These are phyloP conservation scores for Genyomyrus donnyi DNA, from an alignment of 2,113 vertebrate genomes.

Conservation along the genomic window DNA sequence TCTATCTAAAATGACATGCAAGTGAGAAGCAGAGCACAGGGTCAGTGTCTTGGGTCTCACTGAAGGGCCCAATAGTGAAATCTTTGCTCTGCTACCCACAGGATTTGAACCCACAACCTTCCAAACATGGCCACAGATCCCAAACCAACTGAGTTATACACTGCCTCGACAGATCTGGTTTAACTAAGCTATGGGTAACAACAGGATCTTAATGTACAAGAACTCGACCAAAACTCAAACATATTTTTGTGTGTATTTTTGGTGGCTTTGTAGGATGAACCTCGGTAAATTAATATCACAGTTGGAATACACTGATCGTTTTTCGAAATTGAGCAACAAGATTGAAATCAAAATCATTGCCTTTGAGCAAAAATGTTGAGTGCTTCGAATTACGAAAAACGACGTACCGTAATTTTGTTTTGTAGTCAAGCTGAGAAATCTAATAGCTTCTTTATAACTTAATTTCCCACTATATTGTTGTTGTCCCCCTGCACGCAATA, in stretches of 20 bases:
- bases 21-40: neutral
- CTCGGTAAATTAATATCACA: neutral
- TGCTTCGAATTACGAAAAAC: neutral
- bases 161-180: neutral
- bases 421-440: neutral
- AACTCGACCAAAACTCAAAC: neutral
- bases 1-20: neutral
- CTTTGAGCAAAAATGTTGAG: neutral
- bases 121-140: neutral
- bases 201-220: neutral
- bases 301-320: neutral
- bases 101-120: neutral
- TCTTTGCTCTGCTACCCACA: neutral
- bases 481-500: neutral
- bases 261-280: neutral
- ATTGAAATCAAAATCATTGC: neutral
- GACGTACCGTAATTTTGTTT: neutral
- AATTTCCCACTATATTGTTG: neutral
- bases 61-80: neutral
- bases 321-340: neutral
- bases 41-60: neutral
- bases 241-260: neutral
- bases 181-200: neutral
- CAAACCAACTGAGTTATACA: neutral
- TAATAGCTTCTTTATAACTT: neutral